Percentiles rank a stretch among this genome's conserved stretches.
Conservation (phyloP, 2,113 vertebrate species). For the Trogon surrucura region DNA sequence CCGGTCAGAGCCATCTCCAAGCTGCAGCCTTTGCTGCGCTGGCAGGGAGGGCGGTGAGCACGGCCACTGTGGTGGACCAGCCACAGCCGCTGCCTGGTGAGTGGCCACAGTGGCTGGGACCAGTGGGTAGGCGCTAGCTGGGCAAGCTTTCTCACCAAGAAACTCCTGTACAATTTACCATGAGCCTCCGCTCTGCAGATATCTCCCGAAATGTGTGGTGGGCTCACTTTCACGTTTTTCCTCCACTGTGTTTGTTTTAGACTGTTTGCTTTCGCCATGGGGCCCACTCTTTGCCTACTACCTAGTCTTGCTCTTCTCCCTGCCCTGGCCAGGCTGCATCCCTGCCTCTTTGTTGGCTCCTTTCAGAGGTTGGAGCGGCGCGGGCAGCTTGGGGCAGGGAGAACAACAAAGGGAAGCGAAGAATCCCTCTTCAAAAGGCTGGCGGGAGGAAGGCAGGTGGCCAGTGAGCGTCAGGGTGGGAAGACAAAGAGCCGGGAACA, state of each 20-base stretch:
- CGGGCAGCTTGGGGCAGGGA: not conserved
- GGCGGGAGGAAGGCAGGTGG: conserved; percentile 40
- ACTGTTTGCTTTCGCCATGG: not conserved
- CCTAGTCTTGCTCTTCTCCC: not conserved
- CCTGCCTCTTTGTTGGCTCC: not conserved
- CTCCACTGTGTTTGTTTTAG: not conserved
- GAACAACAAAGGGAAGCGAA: conserved; percentile 1
- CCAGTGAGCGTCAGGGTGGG: not conserved
- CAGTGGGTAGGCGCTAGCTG: accelerated
- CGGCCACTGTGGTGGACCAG: accelerated
- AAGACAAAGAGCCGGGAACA: not conserved
- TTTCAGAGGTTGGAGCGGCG: not conserved
- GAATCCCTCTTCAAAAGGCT: not conserved
- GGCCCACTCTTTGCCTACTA: not conserved
- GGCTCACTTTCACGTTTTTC: conserved; percentile 3
- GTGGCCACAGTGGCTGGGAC: not conserved
- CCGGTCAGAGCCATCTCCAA: accelerated
- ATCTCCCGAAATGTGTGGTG: accelerated
- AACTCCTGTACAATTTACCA: not conserved
- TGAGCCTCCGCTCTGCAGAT: not conserved
- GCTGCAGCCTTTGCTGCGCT: not conserved
- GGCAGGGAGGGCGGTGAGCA: accelerated
- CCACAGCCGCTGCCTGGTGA: not conserved
- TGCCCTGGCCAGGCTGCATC: not conserved
- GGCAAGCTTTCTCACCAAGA: not conserved